Base-by-base conservation (phyloP, 1,140 invertebrate species). In the Anastrepha obliqua region DNA sequence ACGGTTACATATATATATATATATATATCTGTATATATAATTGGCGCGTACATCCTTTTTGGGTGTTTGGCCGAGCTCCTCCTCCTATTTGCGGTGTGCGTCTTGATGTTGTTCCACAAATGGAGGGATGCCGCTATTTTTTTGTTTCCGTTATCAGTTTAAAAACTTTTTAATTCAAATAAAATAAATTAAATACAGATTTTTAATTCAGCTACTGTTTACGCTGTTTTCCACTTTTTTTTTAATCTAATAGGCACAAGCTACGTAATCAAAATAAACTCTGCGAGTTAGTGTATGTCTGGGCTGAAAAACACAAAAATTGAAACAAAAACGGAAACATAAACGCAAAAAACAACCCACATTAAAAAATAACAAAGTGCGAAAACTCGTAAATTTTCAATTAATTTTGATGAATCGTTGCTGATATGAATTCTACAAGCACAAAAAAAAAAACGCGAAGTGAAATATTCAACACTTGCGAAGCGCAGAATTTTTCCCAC, bases 341-440 rank as follows among this genome's bases (percentile, higher is more conserved):
- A 58, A 55, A 55, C 17, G 47, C 17, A 51, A 81, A 58, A 62
- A 29, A 42, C 47, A 55, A 81, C 11, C 39, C 42, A 74, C 9
- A 55, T 55, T 9, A 74, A 74, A 81, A 81, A 13, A 44, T 29
- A 51, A 29, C 74, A 81, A 55, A 81, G 74, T 81, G 74, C 74
- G 74, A 81, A 81, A 81, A 81, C 74, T 81, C 74, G 74, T 81
- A 81, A 81, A 81, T 81, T 81, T 81, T 81, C 74, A 81, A 81
- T 81, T 81, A 81, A 81, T 81, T 81, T 81, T 81, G 74, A 81
- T 81, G 74, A 81, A 81, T 81, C 74, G 74, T 81, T 81, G 47
- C 47, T 81, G 74, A 81, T 81, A 81, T 81, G 74, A 81, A 81
- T n/a, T 55, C 55, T 55, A 81, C 74, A 81, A 81, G 74, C 2